phyloP scores from a whole-genome alignment of 2,113 vertebrate species.

The Aegotheles bennettii region DNA sequence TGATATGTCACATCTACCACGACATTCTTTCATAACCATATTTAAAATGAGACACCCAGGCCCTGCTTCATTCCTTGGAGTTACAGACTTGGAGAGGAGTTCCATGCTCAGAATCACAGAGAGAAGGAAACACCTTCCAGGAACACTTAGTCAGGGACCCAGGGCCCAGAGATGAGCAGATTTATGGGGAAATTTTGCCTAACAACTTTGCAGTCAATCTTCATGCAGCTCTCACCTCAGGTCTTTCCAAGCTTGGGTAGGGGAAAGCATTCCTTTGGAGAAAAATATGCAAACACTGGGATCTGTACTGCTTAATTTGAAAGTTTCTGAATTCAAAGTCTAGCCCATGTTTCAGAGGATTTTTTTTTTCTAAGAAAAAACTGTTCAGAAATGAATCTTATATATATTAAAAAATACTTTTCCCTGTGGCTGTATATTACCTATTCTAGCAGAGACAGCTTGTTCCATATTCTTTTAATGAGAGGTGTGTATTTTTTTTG shows the following conservation, averaged over 20 bases:
- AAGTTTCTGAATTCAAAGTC: not conserved
- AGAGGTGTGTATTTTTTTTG: not conserved
- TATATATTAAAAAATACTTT: not conserved
- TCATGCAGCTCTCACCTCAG: not conserved
- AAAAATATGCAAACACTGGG: not conserved
- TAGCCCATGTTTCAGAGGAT: not conserved
- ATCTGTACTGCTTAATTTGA: not conserved
- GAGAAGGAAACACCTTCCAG: rapidly evolving
- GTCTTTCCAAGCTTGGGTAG: rapidly evolving
- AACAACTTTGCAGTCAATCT: not conserved
- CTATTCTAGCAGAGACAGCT: not conserved
- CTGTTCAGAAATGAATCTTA: not conserved
- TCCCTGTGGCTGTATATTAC: rapidly evolving
- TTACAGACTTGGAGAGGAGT: rapidly evolving
- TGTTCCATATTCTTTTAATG: not conserved
- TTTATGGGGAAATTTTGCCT: not conserved
- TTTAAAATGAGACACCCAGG: not conserved
- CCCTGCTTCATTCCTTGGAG: rapidly evolving
- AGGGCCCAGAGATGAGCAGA: not conserved
- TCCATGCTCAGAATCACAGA: not conserved
- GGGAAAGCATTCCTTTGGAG: not conserved
- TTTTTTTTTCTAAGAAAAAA: not conserved
- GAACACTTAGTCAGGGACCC: not conserved
- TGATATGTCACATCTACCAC: not conserved
- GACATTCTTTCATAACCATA: not conserved